Evolutionary conservation across 2,888 invertebrate species (phyloP).

Genomic region (Coleophora deauratella): DNA sequence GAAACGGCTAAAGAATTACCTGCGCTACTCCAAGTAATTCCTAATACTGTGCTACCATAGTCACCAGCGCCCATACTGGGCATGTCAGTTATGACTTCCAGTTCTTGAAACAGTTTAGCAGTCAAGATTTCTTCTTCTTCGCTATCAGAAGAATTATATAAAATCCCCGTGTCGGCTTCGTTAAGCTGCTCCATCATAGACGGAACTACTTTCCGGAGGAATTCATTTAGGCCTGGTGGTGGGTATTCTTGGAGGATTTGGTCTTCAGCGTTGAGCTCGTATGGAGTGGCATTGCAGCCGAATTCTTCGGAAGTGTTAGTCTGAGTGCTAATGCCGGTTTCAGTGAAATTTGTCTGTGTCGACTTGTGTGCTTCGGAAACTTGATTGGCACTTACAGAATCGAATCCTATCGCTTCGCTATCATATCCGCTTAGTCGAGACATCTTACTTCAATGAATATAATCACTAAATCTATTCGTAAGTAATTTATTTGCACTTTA

Average conservation of each 20-base stretch:
- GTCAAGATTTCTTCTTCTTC: constrained; percentile 47
- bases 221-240: constrained; percentile 48
- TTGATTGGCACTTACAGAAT: constrained; percentile 33
- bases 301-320: constrained; percentile 33
- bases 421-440: constrained; percentile 54
- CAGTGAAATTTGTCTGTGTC: constrained; percentile 44
- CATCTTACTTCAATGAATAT: no score
- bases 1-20: constrained; percentile 53
- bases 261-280: constrained; percentile 36
- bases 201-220: constrained; percentile 51
- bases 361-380: constrained; percentile 26
- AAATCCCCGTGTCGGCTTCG: constrained; percentile 26
- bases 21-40: constrained; percentile 47
- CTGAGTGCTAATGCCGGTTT: constrained; percentile 34
- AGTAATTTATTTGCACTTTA: no score
- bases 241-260: constrained; percentile 37
- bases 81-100: constrained; percentile 30
- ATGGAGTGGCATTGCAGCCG: constrained; percentile 34
- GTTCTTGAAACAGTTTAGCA: constrained; percentile 47
- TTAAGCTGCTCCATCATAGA: constrained; percentile 51
- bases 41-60: constrained; percentile 35
- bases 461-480: no score
- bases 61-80: constrained; percentile 40
- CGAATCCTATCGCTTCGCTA: constrained; percentile 51
- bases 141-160: constrained; percentile 47